These are phyloP conservation scores for Desoria tigrina DNA, from an alignment of 2,888 invertebrate genomes.

Conservation along the genomic window DNA sequence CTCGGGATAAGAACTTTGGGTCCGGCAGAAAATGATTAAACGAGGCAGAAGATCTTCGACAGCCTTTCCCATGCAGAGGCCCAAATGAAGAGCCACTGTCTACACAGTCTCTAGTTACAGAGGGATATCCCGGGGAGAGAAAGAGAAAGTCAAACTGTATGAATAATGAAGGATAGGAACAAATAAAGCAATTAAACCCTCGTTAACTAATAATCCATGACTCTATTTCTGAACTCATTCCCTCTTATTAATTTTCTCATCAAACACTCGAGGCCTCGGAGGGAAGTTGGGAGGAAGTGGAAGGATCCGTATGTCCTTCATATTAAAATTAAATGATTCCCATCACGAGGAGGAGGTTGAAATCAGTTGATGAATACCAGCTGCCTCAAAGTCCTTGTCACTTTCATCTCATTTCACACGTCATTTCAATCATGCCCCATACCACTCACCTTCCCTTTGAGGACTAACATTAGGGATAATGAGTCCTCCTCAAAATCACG, in stretches of 20 bases:
- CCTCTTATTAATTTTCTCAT: slow-evolving; percentile 53
- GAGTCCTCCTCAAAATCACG: slow-evolving; percentile 6
- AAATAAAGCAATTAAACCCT: slow-evolving; percentile 54
- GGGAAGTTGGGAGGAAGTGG: background rate
- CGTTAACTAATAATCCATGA: slow-evolving; percentile 53
- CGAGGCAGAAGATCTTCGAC: background rate
- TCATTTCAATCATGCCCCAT: slow-evolving; percentile 21
- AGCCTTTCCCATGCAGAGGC: background rate
- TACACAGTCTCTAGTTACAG: too few species aligned
- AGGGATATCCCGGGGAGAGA: too few species aligned
- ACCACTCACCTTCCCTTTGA: slow-evolving; percentile 10
- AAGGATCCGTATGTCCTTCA: too few species aligned
- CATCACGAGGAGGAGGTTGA: background rate
- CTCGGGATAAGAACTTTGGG: background rate
- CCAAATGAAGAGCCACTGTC: slow-evolving; percentile 16
- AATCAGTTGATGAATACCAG: slow-evolving; percentile 14
- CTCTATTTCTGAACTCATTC: slow-evolving; percentile 37
- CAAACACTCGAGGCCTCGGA: slow-evolving; percentile 22
- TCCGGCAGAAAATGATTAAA: background rate
- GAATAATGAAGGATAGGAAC: slow-evolving; percentile 53
- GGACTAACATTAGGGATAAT: slow-evolving; percentile 13
- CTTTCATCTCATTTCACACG: slow-evolving; percentile 24
- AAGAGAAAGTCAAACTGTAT: slow-evolving; percentile 51
- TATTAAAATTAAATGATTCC: slow-evolving; percentile 5
- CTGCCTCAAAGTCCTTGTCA: slow-evolving; percentile 5